A percentile compares a stretch with the other conserved stretches of the same genome.
These are phyloP conservation scores for Dendrocopos noguchii DNA, from an alignment of 2,113 vertebrate genomes.

Conservation along the genomic window DNA sequence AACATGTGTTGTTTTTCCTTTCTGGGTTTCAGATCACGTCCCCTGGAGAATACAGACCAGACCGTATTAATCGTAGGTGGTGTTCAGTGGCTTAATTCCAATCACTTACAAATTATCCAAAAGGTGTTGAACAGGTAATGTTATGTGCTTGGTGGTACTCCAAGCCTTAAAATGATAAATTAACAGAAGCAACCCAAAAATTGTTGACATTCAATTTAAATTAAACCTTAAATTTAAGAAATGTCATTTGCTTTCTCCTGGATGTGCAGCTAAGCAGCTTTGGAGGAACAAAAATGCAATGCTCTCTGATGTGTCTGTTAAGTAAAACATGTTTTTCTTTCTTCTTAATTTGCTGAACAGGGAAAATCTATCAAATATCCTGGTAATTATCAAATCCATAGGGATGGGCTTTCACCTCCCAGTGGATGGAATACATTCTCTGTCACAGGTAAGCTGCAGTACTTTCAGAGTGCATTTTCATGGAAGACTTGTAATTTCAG, in stretches of 20 bases:
- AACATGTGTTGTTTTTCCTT: conserved; percentile 67
- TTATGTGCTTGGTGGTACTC: not conserved
- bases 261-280: not conserved
- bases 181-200: not conserved
- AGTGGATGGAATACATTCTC: conserved; percentile 88
- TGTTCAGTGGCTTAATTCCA: conserved; percentile 93
- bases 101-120: conserved; percentile 88
- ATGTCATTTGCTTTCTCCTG: not conserved
- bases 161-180: not conserved
- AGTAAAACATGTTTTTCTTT: not conserved
- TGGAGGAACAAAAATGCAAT: not conserved
- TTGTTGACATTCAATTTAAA: not conserved
- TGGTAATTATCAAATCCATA: conserved; percentile 93
- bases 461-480: not conserved
- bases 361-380: conserved; percentile 85
- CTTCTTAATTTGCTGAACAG: conserved; percentile 69
- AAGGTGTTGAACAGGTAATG: conserved; percentile 86
- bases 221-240: too few species aligned
- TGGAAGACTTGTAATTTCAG: not conserved
- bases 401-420: conserved; percentile 97
- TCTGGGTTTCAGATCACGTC: conserved; percentile 85
- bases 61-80: conserved; percentile 93
- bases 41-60: conserved; percentile 85
- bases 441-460: conserved; percentile 81
- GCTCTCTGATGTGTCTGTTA: not conserved